Evolutionary conservation across 2,888 invertebrate species (phyloP), one percentile per base, ranked within the genome.

Genomic region (Cryptophagus acutangulus): DNA sequence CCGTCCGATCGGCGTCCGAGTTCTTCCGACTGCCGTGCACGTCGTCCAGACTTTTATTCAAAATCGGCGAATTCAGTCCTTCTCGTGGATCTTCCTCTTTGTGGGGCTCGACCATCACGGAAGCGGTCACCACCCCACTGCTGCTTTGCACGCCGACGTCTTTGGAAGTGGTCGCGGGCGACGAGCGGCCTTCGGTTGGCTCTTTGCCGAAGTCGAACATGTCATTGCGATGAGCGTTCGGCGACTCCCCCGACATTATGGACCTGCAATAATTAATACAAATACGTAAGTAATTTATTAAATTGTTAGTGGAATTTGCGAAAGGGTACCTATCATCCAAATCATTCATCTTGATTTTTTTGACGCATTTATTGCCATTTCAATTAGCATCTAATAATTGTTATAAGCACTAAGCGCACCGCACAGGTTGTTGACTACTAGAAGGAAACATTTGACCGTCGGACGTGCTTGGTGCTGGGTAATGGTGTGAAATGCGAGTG

Each of bases 241-340:
- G 58, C 18, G 58, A 59, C 38, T 62, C 59, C 8, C 59, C 62
- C 12, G 62, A 61, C 62, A 62, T 62, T 36, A 55, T 58, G n/a
- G 57, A 57, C 45, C 58, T 58, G 43, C 13, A 55, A 52, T n/a
- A n/a, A n/a, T n/a, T n/a, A n/a, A n/a, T n/a, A n/a, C n/a, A n/a
- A n/a, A n/a, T n/a, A n/a, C n/a, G n/a, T n/a, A n/a, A n/a, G n/a
- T n/a, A n/a, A n/a, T n/a, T n/a, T 6, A 26, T 26, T 26, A 4
- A 26, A 26, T 12, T 26, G 26, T 26, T 3, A 26, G n/a, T 6
- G 26, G 26, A 26, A 26, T 26, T 26, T 26, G 5, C 26, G 12
- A 3, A 26, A 20, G 20, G 12, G n/a, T 26, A 26, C 9, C 3
- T 6, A 8, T n/a, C n/a, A n/a, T n/a, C n/a, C n/a, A n/a, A n/a